Evolutionary conservation across 2,797 vertebrate genomes (phyloP).

Genomic region (Tauraco hartlaubi): DNA sequence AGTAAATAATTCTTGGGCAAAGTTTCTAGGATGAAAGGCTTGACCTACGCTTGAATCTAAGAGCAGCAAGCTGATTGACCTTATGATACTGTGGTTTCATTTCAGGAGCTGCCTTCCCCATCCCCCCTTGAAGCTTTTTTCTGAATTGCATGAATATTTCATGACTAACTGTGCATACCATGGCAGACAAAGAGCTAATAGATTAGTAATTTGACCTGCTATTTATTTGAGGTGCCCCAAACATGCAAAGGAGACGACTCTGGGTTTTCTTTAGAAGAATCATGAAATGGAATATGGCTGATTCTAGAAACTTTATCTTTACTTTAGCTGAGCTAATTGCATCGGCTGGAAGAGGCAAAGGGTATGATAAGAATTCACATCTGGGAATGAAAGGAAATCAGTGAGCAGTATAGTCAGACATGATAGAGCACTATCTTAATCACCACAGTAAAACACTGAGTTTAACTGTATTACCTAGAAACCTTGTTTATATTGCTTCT

Average conservation of each 20-base stretch:
- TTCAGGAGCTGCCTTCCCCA: slow-evolving; percentile 13
- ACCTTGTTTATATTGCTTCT: neutral
- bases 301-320: slow-evolving; percentile 59
- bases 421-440: neutral
- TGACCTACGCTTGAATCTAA: neutral
- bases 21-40: slow-evolving; percentile 63
- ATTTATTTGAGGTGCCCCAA: slow-evolving; percentile 49
- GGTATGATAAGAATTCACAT: slow-evolving; percentile 46
- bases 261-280: slow-evolving; percentile 31
- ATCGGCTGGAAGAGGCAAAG: slow-evolving; percentile 31
- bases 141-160: slow-evolving; percentile 67
- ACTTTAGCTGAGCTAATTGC: slow-evolving; percentile 56
- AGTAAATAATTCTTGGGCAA: slow-evolving; percentile 49
- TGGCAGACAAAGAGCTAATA: slow-evolving; percentile 68
- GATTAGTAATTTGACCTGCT: slow-evolving; percentile 60
- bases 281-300: slow-evolving; percentile 30
- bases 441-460: slow-evolving; percentile 7
- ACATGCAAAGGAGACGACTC: neutral
- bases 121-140: neutral
- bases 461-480: neutral
- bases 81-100: slow-evolving; percentile 9
- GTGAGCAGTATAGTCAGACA: neutral
- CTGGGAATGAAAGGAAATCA: slow-evolving; percentile 32
- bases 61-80: slow-evolving; percentile 24
- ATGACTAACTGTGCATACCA: slow-evolving; percentile 17